Conservation (phyloP, 2,888 invertebrate species). For the Sialis lutaria region DNA sequence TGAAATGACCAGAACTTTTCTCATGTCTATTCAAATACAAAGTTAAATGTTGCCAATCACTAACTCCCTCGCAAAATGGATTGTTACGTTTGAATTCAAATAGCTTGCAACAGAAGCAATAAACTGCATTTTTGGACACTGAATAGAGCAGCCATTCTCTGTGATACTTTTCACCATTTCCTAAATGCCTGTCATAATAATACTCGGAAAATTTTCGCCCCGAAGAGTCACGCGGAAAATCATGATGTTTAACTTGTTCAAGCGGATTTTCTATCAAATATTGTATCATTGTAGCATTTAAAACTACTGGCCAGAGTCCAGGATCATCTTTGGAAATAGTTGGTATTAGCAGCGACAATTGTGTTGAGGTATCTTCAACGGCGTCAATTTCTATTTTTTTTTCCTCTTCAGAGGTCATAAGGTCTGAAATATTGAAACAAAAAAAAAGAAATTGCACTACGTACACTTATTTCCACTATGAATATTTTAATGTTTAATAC, state of each 20-base stretch:
- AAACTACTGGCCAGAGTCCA: too few species aligned
- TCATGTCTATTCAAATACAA: conserved; percentile 7
- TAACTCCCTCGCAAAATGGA: conserved; percentile 5
- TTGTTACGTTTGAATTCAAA: conserved; percentile 8
- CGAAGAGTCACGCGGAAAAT: conserved; percentile 11
- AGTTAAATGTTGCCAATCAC: conserved; percentile 10
- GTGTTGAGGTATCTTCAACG: too few species aligned
- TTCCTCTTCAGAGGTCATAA: too few species aligned
- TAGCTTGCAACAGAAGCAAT: conserved; percentile 9
- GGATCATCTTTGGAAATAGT: too few species aligned
- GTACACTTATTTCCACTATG: too few species aligned
- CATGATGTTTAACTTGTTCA: conserved; percentile 8
- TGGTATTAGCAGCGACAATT: too few species aligned
- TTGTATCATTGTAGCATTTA: too few species aligned
- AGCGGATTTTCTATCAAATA: too few species aligned
- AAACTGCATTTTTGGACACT: conserved; percentile 7
- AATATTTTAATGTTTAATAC: too few species aligned
- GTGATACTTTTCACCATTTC: conserved; percentile 9
- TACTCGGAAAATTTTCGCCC: conserved; percentile 8
- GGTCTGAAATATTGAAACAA: too few species aligned
- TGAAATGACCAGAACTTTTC: conserved; percentile 8
- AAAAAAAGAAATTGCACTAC: too few species aligned
- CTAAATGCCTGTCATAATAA: conserved; percentile 7
- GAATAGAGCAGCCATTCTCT: conserved; percentile 9
- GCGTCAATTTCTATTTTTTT: too few species aligned